Conservation (phyloP, 2,797 vertebrate genomes). For the Taeniopygia guttata region DNA sequence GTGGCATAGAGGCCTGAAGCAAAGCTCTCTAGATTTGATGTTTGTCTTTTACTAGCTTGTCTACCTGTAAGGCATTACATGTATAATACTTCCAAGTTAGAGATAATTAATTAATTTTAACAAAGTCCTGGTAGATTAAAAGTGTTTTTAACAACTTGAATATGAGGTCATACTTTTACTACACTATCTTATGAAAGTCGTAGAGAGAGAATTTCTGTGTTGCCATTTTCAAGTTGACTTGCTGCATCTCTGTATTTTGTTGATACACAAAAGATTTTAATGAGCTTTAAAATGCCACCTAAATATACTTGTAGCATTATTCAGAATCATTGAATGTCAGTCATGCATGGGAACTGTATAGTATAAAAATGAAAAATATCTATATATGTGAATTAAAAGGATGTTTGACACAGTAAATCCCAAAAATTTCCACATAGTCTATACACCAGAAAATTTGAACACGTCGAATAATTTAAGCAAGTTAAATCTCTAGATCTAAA, state of each 20-base stretch:
- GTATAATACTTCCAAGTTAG: neutral
- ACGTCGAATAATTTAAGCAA: neutral
- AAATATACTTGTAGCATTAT: neutral
- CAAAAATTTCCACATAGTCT: neutral
- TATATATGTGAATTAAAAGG: neutral
- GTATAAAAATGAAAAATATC: neutral
- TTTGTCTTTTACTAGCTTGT: neutral
- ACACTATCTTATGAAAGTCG: rapidly evolving
- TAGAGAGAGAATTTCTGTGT: neutral
- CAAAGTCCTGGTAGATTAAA: neutral
- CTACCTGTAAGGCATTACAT: neutral
- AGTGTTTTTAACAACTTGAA: neutral
- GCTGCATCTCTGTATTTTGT: neutral
- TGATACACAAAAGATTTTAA: neutral
- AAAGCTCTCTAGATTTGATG: neutral
- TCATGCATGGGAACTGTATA: neutral
- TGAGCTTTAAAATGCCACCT: neutral
- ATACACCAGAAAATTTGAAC: neutral
- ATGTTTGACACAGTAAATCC: neutral
- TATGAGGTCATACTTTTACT: neutral
- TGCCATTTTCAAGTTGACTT: neutral
- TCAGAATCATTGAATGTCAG: neutral
- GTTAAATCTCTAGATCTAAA: neutral
- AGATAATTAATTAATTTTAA: neutral
- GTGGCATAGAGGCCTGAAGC: neutral